These are phyloP conservation scores for Ispidina lecontei DNA, from an alignment of 2,797 vertebrate species.

Conservation along the genomic window DNA sequence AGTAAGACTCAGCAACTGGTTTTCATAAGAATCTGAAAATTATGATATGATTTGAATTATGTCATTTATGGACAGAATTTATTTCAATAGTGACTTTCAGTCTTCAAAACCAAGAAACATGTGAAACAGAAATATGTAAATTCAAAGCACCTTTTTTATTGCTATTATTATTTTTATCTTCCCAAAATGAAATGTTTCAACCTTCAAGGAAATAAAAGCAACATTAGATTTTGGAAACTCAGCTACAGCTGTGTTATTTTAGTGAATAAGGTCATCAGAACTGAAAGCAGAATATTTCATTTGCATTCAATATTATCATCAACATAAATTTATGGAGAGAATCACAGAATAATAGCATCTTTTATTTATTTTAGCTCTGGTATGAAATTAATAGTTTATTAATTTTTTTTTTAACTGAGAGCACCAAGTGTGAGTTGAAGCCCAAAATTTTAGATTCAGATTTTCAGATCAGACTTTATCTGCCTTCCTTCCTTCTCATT, in stretches of 20 bases:
- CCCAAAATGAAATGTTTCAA: not conserved
- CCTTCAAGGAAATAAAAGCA: not conserved
- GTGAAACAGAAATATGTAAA: fast-evolving
- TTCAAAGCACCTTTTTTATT: not conserved
- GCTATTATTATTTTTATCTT: not conserved
- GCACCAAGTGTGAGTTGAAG: not conserved
- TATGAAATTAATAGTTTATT: not conserved
- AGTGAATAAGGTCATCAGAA: not conserved
- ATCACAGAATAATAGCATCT: too few species aligned
- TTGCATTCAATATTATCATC: not conserved
- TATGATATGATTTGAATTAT: not conserved
- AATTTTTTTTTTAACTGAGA: not conserved
- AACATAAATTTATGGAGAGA: too few species aligned
- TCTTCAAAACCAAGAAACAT: not conserved
- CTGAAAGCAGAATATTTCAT: not conserved
- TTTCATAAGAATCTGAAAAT: not conserved
- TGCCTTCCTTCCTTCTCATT: not conserved
- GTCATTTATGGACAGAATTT: not conserved
- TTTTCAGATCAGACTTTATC: not conserved
- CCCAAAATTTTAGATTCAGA: not conserved
- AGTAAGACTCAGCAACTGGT: not conserved
- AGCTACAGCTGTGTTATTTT: not conserved
- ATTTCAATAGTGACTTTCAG: not conserved
- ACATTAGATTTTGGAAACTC: not conserved
- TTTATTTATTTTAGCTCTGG: not conserved